These are phyloP conservation scores for Psilopsiagon aymara DNA, from an alignment of 2,113 vertebrate species.

Conservation along the genomic window DNA sequence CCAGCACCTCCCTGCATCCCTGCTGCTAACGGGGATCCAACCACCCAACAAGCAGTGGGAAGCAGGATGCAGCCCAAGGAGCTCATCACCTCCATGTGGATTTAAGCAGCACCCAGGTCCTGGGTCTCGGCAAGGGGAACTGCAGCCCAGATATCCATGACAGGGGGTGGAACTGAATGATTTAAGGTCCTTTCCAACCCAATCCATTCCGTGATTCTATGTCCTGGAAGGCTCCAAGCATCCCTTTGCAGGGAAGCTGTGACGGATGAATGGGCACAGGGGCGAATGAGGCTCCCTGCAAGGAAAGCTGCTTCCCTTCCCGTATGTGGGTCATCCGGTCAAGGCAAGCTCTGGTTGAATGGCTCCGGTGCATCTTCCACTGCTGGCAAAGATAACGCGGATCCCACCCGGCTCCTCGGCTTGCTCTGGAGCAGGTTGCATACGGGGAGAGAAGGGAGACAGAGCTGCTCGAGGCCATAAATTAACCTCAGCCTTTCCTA, in stretches of 20 bases:
- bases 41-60: not conserved
- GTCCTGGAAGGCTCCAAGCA: not conserved
- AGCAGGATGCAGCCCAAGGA: not conserved
- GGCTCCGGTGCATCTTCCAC: not conserved
- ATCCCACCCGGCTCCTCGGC: not conserved
- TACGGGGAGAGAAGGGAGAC: not conserved
- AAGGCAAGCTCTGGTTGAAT: not conserved
- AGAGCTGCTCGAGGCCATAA: conserved; percentile 15
- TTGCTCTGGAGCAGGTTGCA: not conserved
- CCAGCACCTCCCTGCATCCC: not conserved
- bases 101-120: not conserved
- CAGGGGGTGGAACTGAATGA: not conserved
- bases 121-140: not conserved
- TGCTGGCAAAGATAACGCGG: not conserved
- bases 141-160: not conserved
- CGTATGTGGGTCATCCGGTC: not conserved
- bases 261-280: accelerated
- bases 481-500: conserved; percentile 64
- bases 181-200: not conserved
- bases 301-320: not conserved
- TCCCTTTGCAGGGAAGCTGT: accelerated
- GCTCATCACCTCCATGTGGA: accelerated
- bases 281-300: not conserved
- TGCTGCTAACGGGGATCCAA: not conserved
- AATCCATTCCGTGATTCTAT: not conserved